Conservation (phyloP, 1,140 invertebrate species). For the Plectrocnemia conspersa region DNA sequence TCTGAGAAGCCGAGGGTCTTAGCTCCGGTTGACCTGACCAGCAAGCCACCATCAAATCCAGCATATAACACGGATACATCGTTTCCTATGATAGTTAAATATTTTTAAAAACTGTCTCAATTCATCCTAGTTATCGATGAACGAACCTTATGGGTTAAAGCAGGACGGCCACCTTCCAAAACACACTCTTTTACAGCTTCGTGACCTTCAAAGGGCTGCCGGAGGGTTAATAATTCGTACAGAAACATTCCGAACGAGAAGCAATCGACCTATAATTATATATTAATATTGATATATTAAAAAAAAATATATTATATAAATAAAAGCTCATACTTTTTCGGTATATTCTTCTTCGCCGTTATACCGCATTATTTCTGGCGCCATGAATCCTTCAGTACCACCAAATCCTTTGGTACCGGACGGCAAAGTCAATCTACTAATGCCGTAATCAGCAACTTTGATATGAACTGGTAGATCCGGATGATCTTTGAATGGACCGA, state of each 20-base stretch:
- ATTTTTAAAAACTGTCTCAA: background rate
- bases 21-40: conserved; percentile 60
- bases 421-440: conserved; percentile 80
- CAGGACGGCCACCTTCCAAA: conserved; percentile 87
- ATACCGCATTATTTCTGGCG: conserved; percentile 95
- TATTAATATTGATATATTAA: conserved; percentile 2
- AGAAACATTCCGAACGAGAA: conserved; percentile 99
- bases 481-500: conserved; percentile 47
- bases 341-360: conserved; percentile 99
- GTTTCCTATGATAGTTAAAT: conserved; percentile 52
- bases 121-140: background rate
- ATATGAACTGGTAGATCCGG: conserved; percentile 71
- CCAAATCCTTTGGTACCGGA: conserved; percentile 96
- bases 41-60: conserved; percentile 94
- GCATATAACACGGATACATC: conserved; percentile 81
- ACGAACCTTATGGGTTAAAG: conserved; percentile 71
- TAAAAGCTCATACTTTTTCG: conserved; percentile 75
- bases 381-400: conserved; percentile 97
- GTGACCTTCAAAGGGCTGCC: conserved; percentile 91
- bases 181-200: conserved; percentile 95
- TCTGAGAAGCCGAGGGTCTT: conserved; percentile 87
- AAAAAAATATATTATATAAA: too few species aligned
- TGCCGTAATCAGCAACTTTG: conserved; percentile 95
- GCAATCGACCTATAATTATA: conserved; percentile 75
- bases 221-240: conserved; percentile 90